Evolutionary conservation across 2,888 invertebrate genomes (phyloP).

Genomic region (Heliconius cydno): DNA sequence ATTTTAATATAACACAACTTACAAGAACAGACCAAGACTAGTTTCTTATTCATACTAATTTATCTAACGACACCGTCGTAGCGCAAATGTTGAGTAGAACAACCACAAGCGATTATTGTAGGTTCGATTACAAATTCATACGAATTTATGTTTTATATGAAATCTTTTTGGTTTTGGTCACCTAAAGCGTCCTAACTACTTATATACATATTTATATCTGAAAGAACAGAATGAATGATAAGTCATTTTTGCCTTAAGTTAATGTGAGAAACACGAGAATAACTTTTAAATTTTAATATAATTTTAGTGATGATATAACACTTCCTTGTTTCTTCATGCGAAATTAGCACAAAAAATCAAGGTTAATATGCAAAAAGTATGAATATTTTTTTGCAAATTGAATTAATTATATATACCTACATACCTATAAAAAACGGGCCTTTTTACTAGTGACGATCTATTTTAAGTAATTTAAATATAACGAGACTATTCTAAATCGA

Average conservation of each 20-base stretch:
- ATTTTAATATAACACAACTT: not conserved
- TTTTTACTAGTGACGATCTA: not conserved
- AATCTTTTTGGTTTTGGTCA: no score
- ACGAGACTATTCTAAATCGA: no score
- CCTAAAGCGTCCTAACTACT: no score
- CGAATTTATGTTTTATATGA: no score
- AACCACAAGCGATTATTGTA: not conserved
- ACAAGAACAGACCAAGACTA: not conserved
- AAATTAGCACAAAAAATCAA: not conserved
- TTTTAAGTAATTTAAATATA: not conserved
- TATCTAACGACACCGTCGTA: not conserved
- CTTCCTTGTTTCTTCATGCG: not conserved
- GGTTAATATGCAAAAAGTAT: not conserved
- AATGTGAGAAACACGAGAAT: not conserved
- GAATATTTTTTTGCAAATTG: not conserved
- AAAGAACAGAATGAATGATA: not conserved
- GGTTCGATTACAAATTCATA: not conserved
- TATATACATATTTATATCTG: no score
- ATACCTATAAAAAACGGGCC: no score
- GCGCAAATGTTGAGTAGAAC: not conserved
- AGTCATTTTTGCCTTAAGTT: not conserved
- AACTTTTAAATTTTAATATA: no score
- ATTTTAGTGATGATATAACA: not conserved
- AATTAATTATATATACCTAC: not conserved
- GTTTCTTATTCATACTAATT: not conserved